A percentile compares a stretch with the other conserved stretches of the same genome.
phyloP scores from a whole-genome alignment of 2,888 invertebrate genomes.

The Schizotus pectinicornis region DNA sequence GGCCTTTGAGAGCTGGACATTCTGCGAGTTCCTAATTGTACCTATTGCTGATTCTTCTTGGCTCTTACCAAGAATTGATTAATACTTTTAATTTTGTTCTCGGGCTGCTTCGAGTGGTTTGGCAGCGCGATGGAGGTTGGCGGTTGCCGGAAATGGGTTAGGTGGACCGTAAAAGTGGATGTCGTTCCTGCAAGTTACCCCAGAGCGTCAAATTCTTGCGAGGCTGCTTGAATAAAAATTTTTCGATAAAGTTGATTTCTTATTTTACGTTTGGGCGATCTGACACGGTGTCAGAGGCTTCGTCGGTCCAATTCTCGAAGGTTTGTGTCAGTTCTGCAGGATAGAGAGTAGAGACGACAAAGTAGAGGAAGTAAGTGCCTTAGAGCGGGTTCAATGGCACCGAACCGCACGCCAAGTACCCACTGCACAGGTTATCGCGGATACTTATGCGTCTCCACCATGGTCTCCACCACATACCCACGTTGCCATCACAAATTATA shows the following conservation, averaged over 20 bases:
- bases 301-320: conserved; percentile 1
- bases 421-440: conserved; percentile 29
- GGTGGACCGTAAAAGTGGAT: too few species aligned
- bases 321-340: conserved; percentile 13
- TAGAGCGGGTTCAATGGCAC: conserved; percentile 43
- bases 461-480: conserved; percentile 24
- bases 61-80: too few species aligned
- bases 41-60: too few species aligned
- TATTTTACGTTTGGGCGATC: background rate
- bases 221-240: background rate
- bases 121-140: too few species aligned
- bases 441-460: conserved; percentile 27
- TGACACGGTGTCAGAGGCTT: background rate
- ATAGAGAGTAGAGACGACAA: conserved; percentile 27
- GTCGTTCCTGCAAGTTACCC: background rate
- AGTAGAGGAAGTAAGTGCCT: conserved; percentile 40
- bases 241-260: background rate
- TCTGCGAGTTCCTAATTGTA: too few species aligned
- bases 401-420: conserved; percentile 33
- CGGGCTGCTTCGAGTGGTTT: too few species aligned
- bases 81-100: too few species aligned
- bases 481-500: conserved; percentile 25
- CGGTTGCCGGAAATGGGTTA: conserved; percentile 1
- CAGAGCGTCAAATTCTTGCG: background rate
- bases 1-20: too few species aligned